Conservation (phyloP, 2,888 invertebrate species). For the Plagiodera versicolora region DNA sequence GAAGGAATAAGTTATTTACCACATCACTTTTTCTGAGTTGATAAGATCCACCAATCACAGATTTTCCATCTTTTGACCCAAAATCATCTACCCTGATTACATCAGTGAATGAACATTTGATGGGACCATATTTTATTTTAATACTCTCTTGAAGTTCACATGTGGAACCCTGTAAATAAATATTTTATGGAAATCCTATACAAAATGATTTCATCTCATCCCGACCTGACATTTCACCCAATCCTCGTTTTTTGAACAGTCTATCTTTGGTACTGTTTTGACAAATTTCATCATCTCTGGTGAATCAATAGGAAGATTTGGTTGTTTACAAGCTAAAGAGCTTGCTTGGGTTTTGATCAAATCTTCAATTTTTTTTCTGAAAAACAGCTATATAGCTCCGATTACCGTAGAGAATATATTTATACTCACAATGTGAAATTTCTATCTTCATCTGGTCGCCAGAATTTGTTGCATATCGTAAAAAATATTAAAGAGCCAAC, state of each 20-base stretch:
- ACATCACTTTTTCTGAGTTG: slow-evolving; percentile 69
- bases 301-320: slow-evolving; percentile 66
- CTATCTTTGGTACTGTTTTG: slow-evolving; percentile 62
- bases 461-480: background rate
- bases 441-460: background rate
- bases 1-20: slow-evolving; percentile 41
- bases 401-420: too few species aligned
- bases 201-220: slow-evolving; percentile 14
- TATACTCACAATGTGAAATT: slow-evolving; percentile 1
- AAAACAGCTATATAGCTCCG: too few species aligned
- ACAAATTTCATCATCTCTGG: slow-evolving; percentile 76
- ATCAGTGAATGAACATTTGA: slow-evolving; percentile 67
- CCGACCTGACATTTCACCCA: slow-evolving; percentile 80
- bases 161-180: slow-evolving; percentile 50
- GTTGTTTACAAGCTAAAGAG: slow-evolving; percentile 64
- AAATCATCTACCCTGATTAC: slow-evolving; percentile 70
- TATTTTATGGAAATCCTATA: background rate
- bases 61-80: slow-evolving; percentile 59
- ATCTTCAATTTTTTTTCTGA: slow-evolving; percentile 56
- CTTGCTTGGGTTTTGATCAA: slow-evolving; percentile 55
- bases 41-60: slow-evolving; percentile 61
- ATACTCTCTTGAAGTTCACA: slow-evolving; percentile 59
- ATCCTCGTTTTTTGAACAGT: slow-evolving; percentile 65
- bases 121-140: slow-evolving; percentile 51
- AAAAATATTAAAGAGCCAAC: background rate